Base-by-base conservation (phyloP, 1,140 invertebrate species). In the Halesus radiatus region DNA sequence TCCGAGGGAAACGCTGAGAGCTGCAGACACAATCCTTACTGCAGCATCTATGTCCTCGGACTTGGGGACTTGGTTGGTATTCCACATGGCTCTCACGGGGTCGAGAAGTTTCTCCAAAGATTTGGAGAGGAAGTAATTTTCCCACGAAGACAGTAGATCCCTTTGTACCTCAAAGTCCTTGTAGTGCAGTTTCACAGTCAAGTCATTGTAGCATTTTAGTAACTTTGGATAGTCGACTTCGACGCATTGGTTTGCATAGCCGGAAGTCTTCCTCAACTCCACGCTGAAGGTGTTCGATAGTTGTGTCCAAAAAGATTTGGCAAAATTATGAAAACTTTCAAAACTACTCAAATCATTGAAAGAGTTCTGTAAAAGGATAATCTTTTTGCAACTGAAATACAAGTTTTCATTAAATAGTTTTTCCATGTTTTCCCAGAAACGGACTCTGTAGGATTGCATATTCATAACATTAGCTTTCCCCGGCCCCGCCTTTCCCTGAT, bases 171-270 rank as follows among this genome's bases (percentile, higher is more conserved):
- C 85, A 76, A 91, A 89, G 83, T 89, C 86, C 84, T 91, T 90
- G 82, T 88, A 91, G 85, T 91, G 90, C 5, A 92, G 80, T 84
- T 87, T 89, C 7, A 87, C 86, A 0, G 88, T 86, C 80, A 92
- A 87, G 81, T 92, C 91, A 86, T 90, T 91, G 81, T 90, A 92
- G 79, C 88, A 90, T 85, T 91, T 92, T 13, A 98, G 88, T 72
- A 98, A 90, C 86, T 95, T 97, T 18, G 96, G 96, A 88, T 94
- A 98, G 87, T 98, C 96, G 64, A 94, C 94, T 89, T 98, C 96
- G 73, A 98, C 90, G 52, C 95, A 94, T 88, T 97, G 95, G 84
- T 94, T 95, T n/a, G 97, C 91, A 84, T 94, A 93, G 58, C 92
- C 90, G 0, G 94, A 93, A 66, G 89, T 88, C 81, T 90, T 90